Percentiles rank a stretch among this genome's conserved stretches.
phyloP scores from a whole-genome alignment of 2,113 vertebrate species.

The Athene noctua region DNA sequence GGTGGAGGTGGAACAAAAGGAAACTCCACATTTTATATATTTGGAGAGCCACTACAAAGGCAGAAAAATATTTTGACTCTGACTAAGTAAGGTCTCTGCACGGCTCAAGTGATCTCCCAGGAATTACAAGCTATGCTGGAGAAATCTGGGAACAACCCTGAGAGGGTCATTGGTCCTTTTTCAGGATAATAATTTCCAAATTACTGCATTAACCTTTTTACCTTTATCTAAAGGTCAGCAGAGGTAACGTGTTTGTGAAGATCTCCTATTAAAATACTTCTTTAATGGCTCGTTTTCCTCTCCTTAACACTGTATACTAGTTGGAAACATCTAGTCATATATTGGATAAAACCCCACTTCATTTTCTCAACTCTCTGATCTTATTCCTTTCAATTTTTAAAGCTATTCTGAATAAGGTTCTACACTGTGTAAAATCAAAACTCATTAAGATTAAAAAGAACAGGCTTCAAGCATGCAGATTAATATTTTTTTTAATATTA shows the following conservation, averaged over 20 bases:
- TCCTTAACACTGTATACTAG: slow-evolving; percentile 9
- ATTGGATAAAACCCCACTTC: slow-evolving; percentile 50
- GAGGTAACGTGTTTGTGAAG: slow-evolving; percentile 51
- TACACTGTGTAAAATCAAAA: slow-evolving; percentile 66
- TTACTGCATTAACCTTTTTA: slow-evolving; percentile 55
- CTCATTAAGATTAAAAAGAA: slow-evolving; percentile 54
- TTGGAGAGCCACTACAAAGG: slow-evolving; percentile 12
- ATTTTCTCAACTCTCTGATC: slow-evolving; percentile 56
- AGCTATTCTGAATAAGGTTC: slow-evolving; percentile 55
- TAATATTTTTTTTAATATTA: slow-evolving; percentile 23
- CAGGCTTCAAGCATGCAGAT: slow-evolving; percentile 35
- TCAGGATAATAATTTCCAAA: slow-evolving; percentile 47
- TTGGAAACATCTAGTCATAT: slow-evolving; percentile 69
- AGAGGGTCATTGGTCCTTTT: neutral
- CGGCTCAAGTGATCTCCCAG: slow-evolving; percentile 24
- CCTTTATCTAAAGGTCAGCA: slow-evolving; percentile 54
- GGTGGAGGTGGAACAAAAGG: slow-evolving; percentile 51
- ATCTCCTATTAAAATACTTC: slow-evolving; percentile 47
- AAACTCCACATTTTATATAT: slow-evolving; percentile 48
- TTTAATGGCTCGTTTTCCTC: slow-evolving; percentile 42
- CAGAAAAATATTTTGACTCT: slow-evolving; percentile 59
- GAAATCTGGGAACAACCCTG: slow-evolving; percentile 25
- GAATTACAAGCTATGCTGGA: slow-evolving; percentile 19
- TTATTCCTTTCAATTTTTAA: slow-evolving; percentile 61
- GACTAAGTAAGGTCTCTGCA: slow-evolving; percentile 36